phyloP scores from a whole-genome alignment of 2,888 invertebrate species.

The Lymantria monacha region DNA sequence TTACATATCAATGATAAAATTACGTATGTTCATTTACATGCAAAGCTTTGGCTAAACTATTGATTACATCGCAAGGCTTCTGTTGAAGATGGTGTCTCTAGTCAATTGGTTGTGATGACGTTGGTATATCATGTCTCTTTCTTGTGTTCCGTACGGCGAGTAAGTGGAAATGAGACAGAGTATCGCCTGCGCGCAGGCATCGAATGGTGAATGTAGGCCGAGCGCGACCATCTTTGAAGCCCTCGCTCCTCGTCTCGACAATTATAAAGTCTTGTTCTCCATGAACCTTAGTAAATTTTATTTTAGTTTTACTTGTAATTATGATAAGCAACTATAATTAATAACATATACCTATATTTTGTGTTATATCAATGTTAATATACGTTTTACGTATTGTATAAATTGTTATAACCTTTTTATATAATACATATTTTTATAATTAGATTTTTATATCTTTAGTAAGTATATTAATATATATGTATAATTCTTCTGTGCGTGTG shows the following conservation, averaged over 20 bases:
- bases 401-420: too few relatives aligned
- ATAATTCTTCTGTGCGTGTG: too few relatives aligned
- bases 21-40: neutral
- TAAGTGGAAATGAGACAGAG: slow-evolving; percentile 58
- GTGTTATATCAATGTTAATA: too few relatives aligned
- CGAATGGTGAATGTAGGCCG: slow-evolving; percentile 80
- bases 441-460: too few relatives aligned
- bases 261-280: slow-evolving; percentile 60
- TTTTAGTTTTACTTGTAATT: too few relatives aligned
- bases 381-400: too few relatives aligned
- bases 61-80: slow-evolving; percentile 48
- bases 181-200: slow-evolving; percentile 61
- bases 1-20: neutral
- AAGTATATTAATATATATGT: too few relatives aligned
- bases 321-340: too few relatives aligned
- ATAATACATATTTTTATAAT: too few relatives aligned
- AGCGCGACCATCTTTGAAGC: slow-evolving; percentile 75
- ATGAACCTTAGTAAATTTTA: slow-evolving; percentile 23
- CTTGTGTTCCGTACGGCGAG: slow-evolving; percentile 24
- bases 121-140: slow-evolving; percentile 45
- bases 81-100: slow-evolving; percentile 54
- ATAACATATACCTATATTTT: too few relatives aligned
- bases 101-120: slow-evolving; percentile 55
- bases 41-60: neutral
- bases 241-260: slow-evolving; percentile 67